Evolutionary conservation across 2,888 invertebrate genomes (phyloP).

Genomic region (Diarsia rubi): DNA sequence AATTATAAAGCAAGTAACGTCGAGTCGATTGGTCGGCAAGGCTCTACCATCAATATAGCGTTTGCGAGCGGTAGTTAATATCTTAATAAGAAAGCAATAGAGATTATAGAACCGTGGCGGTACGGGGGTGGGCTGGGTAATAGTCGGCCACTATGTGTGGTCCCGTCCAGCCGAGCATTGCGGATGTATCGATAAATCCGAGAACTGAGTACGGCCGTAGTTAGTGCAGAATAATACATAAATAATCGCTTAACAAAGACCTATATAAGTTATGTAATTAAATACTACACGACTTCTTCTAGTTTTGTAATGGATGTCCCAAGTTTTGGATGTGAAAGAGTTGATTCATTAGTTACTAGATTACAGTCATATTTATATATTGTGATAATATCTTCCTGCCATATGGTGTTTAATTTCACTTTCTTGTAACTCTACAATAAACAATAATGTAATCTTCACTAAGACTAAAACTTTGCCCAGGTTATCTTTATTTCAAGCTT

Average conservation of each 20-base stretch:
- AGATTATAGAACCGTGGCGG: slow-evolving; percentile 79
- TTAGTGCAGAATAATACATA: slow-evolving; percentile 70
- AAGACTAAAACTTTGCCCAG: neutral
- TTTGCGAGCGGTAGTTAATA: slow-evolving; percentile 86
- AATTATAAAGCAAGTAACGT: slow-evolving; percentile 68
- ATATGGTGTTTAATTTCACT: neutral
- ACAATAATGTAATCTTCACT: neutral
- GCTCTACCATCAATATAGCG: slow-evolving; percentile 79
- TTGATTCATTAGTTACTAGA: slow-evolving; percentile 23
- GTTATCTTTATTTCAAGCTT: neutral
- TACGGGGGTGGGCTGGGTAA: slow-evolving; percentile 80
- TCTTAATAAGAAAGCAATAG: slow-evolving; percentile 89
- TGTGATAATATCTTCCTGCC: neutral
- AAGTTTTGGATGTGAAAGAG: slow-evolving; percentile 20
- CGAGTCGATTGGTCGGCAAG: slow-evolving; percentile 55
- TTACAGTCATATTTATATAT: slow-evolving; percentile 3
- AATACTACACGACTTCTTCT: slow-evolving; percentile 57
- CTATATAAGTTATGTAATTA: slow-evolving; percentile 61
- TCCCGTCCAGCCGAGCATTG: slow-evolving; percentile 75
- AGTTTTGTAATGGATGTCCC: slow-evolving; percentile 47
- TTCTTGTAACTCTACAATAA: neutral
- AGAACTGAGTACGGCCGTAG: slow-evolving; percentile 58
- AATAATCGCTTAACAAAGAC: slow-evolving; percentile 61
- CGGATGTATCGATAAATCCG: slow-evolving; percentile 75
- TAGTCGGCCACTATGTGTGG: slow-evolving; percentile 82